A percentile compares a stretch with the other conserved stretches of the same genome.
Conservation (phyloP, 2,888 invertebrate genomes). For the Bhutanitis thaidina region DNA sequence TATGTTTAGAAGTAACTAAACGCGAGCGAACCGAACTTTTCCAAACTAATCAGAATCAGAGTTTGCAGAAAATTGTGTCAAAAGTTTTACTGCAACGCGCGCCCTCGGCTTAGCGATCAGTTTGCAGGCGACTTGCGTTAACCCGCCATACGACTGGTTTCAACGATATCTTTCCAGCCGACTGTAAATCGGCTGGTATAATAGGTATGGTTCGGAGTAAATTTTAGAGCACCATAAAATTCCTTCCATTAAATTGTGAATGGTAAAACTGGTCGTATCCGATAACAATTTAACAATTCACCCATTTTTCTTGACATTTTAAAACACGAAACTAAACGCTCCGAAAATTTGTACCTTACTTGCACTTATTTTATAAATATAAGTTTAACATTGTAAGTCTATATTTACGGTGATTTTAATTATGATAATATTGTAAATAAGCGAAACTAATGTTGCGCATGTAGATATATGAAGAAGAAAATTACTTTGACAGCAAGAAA, state of each 20-base stretch:
- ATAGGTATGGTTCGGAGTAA: slow-evolving; percentile 5
- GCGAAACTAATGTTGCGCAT: no score
- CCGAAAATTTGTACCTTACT: neutral
- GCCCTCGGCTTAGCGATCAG: slow-evolving; percentile 22
- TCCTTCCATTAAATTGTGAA: slow-evolving; percentile 16
- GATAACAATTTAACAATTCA: slow-evolving; percentile 9
- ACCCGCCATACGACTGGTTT: neutral
- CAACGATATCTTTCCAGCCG: slow-evolving; percentile 9
- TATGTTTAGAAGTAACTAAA: no score
- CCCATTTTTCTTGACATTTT: slow-evolving; percentile 9
- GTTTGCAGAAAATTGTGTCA: slow-evolving; percentile 59
- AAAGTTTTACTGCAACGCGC: slow-evolving; percentile 44
- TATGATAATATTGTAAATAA: no score
- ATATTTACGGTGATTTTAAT: no score
- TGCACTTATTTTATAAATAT: no score
- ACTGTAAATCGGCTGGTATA: neutral
- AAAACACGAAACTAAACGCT: neutral
- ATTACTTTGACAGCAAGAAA: no score
- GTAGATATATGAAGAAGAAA: no score
- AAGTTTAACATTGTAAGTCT: no score
- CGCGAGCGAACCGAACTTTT: no score
- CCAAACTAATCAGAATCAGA: neutral
- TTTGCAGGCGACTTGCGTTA: slow-evolving; percentile 24
- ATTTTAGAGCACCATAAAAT: slow-evolving; percentile 19
- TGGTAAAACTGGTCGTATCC: slow-evolving; percentile 9